Percentiles rank a stretch among this genome's conserved stretches.
Evolutionary conservation across 2,113 vertebrate genomes (phyloP).

Genomic region (Chinchilla lanigera): DNA sequence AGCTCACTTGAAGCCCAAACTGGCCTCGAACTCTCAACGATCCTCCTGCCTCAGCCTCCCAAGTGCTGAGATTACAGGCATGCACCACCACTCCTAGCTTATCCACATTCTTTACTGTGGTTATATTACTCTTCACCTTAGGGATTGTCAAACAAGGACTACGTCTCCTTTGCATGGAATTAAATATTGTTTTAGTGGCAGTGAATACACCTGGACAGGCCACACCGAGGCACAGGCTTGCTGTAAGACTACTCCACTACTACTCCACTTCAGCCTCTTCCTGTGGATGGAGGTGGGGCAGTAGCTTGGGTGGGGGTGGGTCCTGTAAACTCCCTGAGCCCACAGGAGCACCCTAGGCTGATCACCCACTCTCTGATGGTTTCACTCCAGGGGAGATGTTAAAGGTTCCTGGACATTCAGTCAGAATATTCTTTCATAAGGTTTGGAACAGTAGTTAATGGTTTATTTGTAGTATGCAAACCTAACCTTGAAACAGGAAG

Average conservation of each 20-base stretch:
- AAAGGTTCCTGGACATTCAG: not conserved
- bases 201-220: not conserved
- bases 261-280: not conserved
- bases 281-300: not conserved
- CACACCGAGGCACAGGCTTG: not conserved
- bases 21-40: too few relatives aligned
- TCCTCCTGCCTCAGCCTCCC: too few relatives aligned
- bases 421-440: not conserved
- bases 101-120: not conserved
- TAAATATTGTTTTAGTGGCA: not conserved
- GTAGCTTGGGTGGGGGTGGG: not conserved
- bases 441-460: not conserved
- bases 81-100: too few relatives aligned
- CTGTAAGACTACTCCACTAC: too few relatives aligned
- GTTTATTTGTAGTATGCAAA: not conserved
- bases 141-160: not conserved
- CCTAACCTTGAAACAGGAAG: not conserved
- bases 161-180: not conserved
- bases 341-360: not conserved
- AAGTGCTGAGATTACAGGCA: too few relatives aligned
- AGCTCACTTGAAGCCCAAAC: too few relatives aligned
- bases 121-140: not conserved
- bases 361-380: not conserved
- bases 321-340: not conserved
- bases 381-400: not conserved